phyloP scores from a whole-genome alignment of 1,140 invertebrate species.

The Dolichoris vasculosae region DNA sequence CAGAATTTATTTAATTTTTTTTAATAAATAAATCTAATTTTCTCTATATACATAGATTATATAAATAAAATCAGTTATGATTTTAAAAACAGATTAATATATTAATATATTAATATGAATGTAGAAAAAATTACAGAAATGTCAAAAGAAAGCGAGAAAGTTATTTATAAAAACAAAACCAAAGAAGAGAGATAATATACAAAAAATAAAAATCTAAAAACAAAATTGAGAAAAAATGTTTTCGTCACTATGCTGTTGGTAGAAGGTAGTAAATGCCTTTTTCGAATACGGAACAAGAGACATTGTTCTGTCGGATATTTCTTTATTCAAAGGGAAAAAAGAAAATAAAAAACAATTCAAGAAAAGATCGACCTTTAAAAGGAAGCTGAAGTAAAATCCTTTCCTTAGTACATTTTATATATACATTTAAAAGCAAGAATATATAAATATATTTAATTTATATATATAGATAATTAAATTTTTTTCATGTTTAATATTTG shows the following conservation, averaged over 20 bases:
- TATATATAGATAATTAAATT: no score
- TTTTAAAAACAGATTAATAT: no score
- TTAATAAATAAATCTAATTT: no score
- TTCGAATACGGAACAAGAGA: constrained; percentile 6
- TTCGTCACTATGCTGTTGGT: background rate
- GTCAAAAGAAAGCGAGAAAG: background rate
- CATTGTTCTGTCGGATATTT: constrained; percentile 39
- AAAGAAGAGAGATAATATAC: background rate
- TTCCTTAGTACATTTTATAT: no score
- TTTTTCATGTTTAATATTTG: no score
- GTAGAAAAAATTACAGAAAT: background rate
- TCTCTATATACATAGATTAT: no score
- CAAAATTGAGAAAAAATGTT: background rate
- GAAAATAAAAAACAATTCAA: background rate
- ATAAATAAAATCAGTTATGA: no score
- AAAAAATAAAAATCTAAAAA: constrained; percentile 23
- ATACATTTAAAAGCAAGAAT: no score
- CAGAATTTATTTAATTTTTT: no score
- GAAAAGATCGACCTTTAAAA: background rate
- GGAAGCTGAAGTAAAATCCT: background rate
- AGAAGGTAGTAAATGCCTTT: constrained; percentile 32
- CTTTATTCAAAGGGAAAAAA: constrained; percentile 35
- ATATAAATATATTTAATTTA: no score
- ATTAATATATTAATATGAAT: background rate
- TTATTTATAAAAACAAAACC: background rate